phyloP scores from a whole-genome alignment of 2,888 invertebrate genomes.

The Callimorpha dominula region DNA sequence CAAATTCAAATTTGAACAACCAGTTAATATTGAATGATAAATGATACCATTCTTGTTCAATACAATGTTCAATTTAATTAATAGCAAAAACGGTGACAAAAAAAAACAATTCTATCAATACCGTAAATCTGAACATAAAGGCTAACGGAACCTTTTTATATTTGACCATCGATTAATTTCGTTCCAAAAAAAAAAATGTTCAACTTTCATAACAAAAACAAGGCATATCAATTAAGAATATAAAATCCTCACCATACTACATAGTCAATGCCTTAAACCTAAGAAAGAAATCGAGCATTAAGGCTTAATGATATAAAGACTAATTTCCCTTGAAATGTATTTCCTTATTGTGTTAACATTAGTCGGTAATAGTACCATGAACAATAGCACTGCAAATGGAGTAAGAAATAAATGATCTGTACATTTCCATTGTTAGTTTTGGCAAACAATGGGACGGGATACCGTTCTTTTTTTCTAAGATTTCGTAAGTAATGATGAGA shows the following conservation, averaged over 20 bases:
- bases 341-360: conserved; percentile 41
- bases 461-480: conserved; percentile 44
- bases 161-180: conserved; percentile 72
- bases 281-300: conserved; percentile 15
- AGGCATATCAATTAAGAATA: conserved; percentile 67
- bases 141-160: conserved; percentile 67
- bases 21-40: conserved; percentile 9
- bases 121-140: conserved; percentile 66
- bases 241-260: conserved; percentile 37
- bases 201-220: conserved; percentile 62
- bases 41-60: conserved; percentile 2
- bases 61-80: conserved; percentile 10
- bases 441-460: conserved; percentile 49
- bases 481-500: conserved; percentile 48
- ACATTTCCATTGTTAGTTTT: conserved; percentile 56
- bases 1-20: background rate
- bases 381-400: conserved; percentile 50
- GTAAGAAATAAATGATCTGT: conserved; percentile 56
- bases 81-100: conserved; percentile 21
- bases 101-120: conserved; percentile 54
- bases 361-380: conserved; percentile 44
- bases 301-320: background rate
- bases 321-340: conserved; percentile 22
- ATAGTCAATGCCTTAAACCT: conserved; percentile 9
- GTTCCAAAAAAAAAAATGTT: conserved; percentile 52